Base-by-base conservation (phyloP, 2,113 vertebrate species). In the Malaclemys terrapin region DNA sequence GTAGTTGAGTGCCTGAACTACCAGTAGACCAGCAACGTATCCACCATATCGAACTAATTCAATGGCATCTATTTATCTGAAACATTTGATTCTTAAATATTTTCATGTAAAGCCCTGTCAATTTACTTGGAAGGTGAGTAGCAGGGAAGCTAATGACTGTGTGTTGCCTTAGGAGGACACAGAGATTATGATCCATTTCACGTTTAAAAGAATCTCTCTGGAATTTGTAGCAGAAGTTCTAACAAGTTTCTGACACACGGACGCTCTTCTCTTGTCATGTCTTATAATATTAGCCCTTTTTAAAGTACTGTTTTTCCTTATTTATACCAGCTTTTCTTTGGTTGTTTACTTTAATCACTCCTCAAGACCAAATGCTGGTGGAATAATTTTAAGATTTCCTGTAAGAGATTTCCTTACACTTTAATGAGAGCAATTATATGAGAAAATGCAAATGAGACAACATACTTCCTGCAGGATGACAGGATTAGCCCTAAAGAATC, bases 341-440 rank as follows among this genome's bases (percentile, higher is more conserved):
- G n/a, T 38, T 89, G 50, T 86, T 89, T 82, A 59, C 62, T 59
- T 83, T 57, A 84, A 93, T 94, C 20, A 89, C 83, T 96, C 93
- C 88, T 65, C 45, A 91, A 91, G 38, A 83, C 49, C 7, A 1
- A 47, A 50, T 6, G 69, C 54, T 91, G 72, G 16, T 94, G 85
- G 76, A 54, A 25, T 90, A 57, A 87, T 82, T 80, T 72, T 47
- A 52, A 91, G 76, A 89, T 84, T 89, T 89, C 59, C 80, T 94
- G n/a, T 82, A 95, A 90, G 85, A 91, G 24, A 5, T 1, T 85
- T 94, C 47, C 35, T 76, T 93, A 69, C 47, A 47, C 93, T 97
- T 83, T 95, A 94, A 91, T 92, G 87, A 93, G 56, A 91, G 16
- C 45, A 82, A 90, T 82, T 89, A 96, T 96, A 94, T 27, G 50